Base-by-base conservation (phyloP, 2,888 invertebrate species). In the Heteromurus nitidus region DNA sequence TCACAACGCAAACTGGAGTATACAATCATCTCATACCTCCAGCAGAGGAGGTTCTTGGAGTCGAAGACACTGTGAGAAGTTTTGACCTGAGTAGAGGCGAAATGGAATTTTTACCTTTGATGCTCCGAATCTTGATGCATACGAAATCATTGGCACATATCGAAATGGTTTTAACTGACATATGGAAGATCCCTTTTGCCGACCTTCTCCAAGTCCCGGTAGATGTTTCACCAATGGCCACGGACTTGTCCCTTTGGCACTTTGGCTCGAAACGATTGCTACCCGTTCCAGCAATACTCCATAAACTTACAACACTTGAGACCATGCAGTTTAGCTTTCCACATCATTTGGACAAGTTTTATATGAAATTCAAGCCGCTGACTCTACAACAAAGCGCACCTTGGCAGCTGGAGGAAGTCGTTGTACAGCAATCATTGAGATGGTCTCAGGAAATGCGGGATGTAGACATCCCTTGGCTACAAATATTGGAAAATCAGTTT, bases 381-480 rank as follows among this genome's bases (percentile, higher is more conserved):
- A 26, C 58, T 11, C 2, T 13, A 26, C 36, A 24, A 42, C 65
- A 67, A 36, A 58, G 26, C 26, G 22, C 36, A 36, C 77, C 77
- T 11, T 64, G 24, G 13, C 80, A 74, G 13, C 65, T 80, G 20
- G 74, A 80, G 22, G 74, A 80, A 30, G 80, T 80, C 2, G 22
- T 74, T 11, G 62, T 80, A n/a, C 80, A 44, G 11, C 80, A 73
- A 50, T 80, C 73, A 1, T 36, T 80, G 7, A 31, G 73, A 28
- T 80, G 80, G 80, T 80, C 80, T 0, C 68, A 73, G 13, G 80
- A 73, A 62, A 74, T 67, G 80, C 18, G 50, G 24, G 58, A 67
- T 13, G 53, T 80, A 20, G 80, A 80, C 26, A 60, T 55, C 13
- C 67, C 60, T 3, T 80, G 80, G 80, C 36, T 80, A 3, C 60